Base-by-base conservation (phyloP, 1,140 invertebrate genomes). In the Gryllus bimaculatus region DNA sequence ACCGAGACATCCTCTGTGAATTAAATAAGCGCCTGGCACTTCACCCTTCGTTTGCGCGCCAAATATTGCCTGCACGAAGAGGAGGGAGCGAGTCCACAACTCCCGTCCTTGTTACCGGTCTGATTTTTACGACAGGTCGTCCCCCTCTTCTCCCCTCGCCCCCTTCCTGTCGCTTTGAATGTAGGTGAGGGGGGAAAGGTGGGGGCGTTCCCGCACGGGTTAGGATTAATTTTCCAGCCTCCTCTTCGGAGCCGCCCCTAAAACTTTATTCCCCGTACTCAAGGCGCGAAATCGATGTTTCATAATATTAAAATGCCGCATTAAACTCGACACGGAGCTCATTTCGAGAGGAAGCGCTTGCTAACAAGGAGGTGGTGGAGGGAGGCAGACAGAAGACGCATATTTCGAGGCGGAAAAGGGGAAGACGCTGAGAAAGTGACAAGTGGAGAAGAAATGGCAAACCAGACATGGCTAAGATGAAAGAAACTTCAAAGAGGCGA, bases 291-390 rank as follows among this genome's bases (percentile, higher is more conserved):
- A 66, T 66, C 54, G 54, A 66, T 66, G 54, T 66, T 66, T 66
- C 54, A 66, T 66, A 66, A 66, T 66, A 66, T 66, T 66, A 66
- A 66, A 66, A 66, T 66, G 54, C 18, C 54, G 54, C 54, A 66
- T 66, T 66, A 66, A 18, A 66, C 54, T 66, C 54, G 54, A 66
- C 54, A 66, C 54, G 54, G 3, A 66, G 18, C 54, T 10, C 18
- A 66, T 66, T 66, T 66, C 54, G 18, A 66, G 18, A 66, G 18
- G 54, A 66, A 66, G 54, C 54, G 18, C 54, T 18, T 10, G 54
- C 10, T 18, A 66, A 66, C 54, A 66, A 66, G 54, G 26, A 39
- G 26, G 1, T 5, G 26, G 26, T 1, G 26, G 26, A 39, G 26
- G 1, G 26, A 39, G 26, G 26, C 26, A 39, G 26, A 39, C 26